Evolutionary conservation across 2,888 invertebrate species (phyloP), one percentile per base, ranked within the genome.

Genomic region (Gonocerus acuteangulatus): DNA sequence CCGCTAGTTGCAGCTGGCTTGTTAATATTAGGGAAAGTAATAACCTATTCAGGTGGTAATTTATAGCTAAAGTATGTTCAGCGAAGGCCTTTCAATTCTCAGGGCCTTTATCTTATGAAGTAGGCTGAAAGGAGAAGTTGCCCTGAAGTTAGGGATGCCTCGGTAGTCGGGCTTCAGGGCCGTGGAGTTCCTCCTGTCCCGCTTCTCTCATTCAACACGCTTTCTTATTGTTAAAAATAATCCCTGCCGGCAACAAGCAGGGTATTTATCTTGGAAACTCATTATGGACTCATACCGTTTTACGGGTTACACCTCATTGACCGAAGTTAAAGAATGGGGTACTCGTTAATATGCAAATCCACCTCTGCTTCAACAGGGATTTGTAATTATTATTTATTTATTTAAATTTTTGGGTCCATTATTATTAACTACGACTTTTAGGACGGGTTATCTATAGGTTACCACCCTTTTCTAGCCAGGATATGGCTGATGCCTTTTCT

Each of bases 1-100:
- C 39, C 36, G n/a, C 39, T 52, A 52, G 52, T 52, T 52, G 9
- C 21, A 42, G 39, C 23, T 15, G 22, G 52, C 42, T 52, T 52
- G 52, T 52, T 52, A 52, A 52, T 52, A 52, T 52, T 52, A 42
- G 52, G 57, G 57, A 57, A 57, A 57, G 57, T 57, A 57, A 57
- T 57, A 57, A 57, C 45, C 57, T 57, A 57, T 57, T 57, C 13
- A 57, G 57, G 32, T 32, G 21, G 57, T 57, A 57, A 57, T 57
- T 57, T 57, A 57, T 57, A 22, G 57, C 19, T 13, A 16, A 57
- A 57, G 57, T 57, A 45, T 9, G 45, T 6, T 27, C 18, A 18
- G 45, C 22, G 16, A 9, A 42, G 49, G 45, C 57, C 57, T 57
- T 57, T 57, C 47, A 57, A 9, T 21, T 47, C 19, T 27, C 22